Conservation (phyloP, 2,113 vertebrate genomes). For the Nerophis ophidion region DNA sequence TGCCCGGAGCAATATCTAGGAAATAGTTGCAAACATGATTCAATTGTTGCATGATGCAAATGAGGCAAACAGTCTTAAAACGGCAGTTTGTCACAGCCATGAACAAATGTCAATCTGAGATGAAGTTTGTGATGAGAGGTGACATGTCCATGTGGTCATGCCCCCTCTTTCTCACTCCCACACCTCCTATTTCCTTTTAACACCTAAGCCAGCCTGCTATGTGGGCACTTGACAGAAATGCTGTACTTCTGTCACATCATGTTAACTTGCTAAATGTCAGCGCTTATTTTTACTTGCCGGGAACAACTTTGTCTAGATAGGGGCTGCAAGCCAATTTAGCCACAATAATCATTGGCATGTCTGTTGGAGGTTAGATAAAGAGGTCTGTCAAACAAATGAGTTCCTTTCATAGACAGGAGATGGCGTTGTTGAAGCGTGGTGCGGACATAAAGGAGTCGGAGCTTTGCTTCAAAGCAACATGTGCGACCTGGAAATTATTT, state of each 20-base stretch:
- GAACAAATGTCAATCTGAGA: background rate
- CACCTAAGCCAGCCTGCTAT: conserved; percentile 5
- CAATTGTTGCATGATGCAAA: background rate
- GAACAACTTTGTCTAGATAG: background rate
- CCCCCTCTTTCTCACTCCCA: conserved; percentile 22
- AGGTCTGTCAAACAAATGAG: background rate
- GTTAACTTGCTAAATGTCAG: background rate
- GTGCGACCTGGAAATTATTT: conserved; percentile 43
- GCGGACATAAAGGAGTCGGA: conserved; percentile 12
- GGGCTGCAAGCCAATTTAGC: conserved; percentile 1
- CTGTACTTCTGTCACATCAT: background rate
- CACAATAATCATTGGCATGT: background rate
- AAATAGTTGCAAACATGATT: background rate
- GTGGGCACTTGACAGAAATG: conserved; percentile 9
- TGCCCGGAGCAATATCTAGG: background rate
- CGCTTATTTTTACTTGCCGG: background rate
- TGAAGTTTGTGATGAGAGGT: conserved; percentile 16
- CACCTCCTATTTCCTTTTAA: conserved; percentile 24
- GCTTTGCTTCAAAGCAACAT: conserved; percentile 43
- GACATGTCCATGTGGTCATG: conserved; percentile 9
- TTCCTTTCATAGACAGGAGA: conserved; percentile 35
- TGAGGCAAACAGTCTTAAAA: background rate
- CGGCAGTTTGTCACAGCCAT: background rate
- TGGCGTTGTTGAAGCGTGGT: conserved; percentile 52
- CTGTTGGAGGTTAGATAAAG: background rate